A percentile compares a stretch with the other conserved stretches of the same genome.
These are phyloP conservation scores for Crotalus helleri DNA, from an alignment of 2,113 vertebrate genomes.

Conservation along the genomic window DNA sequence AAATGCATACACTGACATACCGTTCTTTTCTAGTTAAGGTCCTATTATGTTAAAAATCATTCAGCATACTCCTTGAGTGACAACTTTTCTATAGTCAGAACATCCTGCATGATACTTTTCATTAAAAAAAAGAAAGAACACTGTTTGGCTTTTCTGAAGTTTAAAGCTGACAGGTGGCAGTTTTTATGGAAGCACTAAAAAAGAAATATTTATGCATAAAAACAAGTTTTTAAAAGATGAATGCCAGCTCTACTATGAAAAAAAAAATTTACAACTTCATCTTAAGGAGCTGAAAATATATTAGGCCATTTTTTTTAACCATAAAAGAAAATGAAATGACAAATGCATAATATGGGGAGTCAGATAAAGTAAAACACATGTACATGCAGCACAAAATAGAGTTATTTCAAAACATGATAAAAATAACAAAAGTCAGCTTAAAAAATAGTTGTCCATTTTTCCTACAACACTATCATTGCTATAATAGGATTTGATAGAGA, in stretches of 20 bases:
- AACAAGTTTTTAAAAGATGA: slow-evolving; percentile 60
- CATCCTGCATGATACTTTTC: slow-evolving; percentile 44
- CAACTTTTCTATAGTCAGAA: slow-evolving; percentile 60
- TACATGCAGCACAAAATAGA: neutral
- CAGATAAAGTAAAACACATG: slow-evolving; percentile 47
- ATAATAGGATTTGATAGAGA: slow-evolving; percentile 34
- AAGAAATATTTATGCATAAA: slow-evolving; percentile 57
- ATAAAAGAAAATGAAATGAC: slow-evolving; percentile 59
- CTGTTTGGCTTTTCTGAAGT: slow-evolving; percentile 63
- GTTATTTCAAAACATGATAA: slow-evolving; percentile 47
- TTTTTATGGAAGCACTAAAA: slow-evolving; percentile 61
- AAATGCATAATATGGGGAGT: slow-evolving; percentile 54
- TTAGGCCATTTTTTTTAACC: slow-evolving; percentile 49
- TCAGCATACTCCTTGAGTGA: slow-evolving; percentile 50
- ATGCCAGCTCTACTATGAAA: slow-evolving; percentile 54
- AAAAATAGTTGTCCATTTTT: slow-evolving; percentile 48
- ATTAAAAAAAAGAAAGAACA: slow-evolving; percentile 52
- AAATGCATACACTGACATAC: neutral
- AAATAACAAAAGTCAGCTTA: slow-evolving; percentile 29
- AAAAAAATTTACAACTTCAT: slow-evolving; percentile 66
- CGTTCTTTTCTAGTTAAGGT: slow-evolving; percentile 30
- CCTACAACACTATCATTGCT: slow-evolving; percentile 31
- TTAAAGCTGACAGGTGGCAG: slow-evolving; percentile 57
- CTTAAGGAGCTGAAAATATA: slow-evolving; percentile 57
- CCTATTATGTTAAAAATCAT: slow-evolving; percentile 42